Base-by-base conservation (phyloP, 2,888 invertebrate species). In the Aquatica leii region DNA sequence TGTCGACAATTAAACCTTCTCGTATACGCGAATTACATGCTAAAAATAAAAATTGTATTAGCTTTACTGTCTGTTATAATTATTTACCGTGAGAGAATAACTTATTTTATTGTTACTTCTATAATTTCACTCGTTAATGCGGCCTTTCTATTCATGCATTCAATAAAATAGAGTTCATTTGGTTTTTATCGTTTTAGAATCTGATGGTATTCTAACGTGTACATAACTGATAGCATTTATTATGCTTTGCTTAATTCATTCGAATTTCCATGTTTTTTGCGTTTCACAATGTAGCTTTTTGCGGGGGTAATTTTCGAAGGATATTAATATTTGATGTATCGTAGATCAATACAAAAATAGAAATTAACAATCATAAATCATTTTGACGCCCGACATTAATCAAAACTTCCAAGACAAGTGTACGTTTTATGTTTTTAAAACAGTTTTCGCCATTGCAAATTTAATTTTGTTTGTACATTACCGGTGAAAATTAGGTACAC, bases 1-100 rank as follows among this genome's bases (percentile, higher is more conserved):
- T 43, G 51, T 48, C 57, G 57, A 56, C 56, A 62, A 56, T 62
- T 56, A 61, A 61, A 61, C 50, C 61, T 55, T 52, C 56, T 18
- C 51, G 12, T 56, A 52, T 60, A 60, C 60, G 49, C 48, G 54
- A 35, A 60, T 60, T 60, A 60, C 48, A 53, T 60, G 54, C 24
- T 60, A 54, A 54, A 60, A 60, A 60, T 54, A 60, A 60, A 60
- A 60, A 54, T 57, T 58, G 50, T 15, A 51, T 14, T 6, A 58
- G 46, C 11, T 18, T 9, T 20, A 15, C 31, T 12, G 18, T 15
- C 53, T 34, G 35, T 43, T 53, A 34, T 46, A 59, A 53, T 35
- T 52, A 46, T 57, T 50, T 40, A 12, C 24, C 50, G 43, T 59
- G 51, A 46, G 59, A 46, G 52, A 52, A 37, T 17, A 8, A 14